Evolutionary conservation across 2,113 vertebrate species (phyloP).

Genomic region (Chroicocephalus ridibundus): DNA sequence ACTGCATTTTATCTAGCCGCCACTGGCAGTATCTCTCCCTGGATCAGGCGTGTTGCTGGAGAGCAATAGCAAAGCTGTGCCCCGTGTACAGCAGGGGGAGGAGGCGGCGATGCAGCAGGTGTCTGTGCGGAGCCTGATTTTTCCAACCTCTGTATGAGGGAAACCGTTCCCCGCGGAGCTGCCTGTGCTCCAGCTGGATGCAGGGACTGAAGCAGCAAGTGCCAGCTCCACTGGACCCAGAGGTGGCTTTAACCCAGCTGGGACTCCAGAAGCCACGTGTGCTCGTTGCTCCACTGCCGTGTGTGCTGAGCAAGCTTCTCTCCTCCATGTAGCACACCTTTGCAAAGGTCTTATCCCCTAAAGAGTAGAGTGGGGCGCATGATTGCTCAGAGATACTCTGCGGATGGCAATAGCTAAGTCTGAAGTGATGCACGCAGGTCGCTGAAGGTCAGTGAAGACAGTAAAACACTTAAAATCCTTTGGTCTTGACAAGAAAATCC

Average conservation of each 20-base stretch:
- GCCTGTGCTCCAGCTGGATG: neutral
- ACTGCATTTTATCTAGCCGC: neutral
- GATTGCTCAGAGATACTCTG: neutral
- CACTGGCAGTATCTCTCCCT: neutral
- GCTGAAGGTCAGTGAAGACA: neutral
- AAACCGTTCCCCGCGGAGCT: neutral
- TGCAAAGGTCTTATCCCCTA: rapidly evolving
- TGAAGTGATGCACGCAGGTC: neutral
- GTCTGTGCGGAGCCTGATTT: neutral
- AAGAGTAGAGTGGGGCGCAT: rapidly evolving
- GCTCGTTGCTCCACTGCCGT: rapidly evolving
- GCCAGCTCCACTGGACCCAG: neutral
- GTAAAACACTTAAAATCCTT: neutral
- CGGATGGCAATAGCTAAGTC: neutral
- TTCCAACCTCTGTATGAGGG: neutral
- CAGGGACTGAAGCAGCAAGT: neutral
- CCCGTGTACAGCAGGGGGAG: neutral
- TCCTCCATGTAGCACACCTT: rapidly evolving
- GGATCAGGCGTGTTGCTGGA: neutral
- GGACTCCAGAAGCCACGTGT: neutral
- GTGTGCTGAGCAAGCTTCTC: neutral
- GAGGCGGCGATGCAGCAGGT: neutral
- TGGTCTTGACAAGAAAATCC: neutral
- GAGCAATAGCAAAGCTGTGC: neutral
- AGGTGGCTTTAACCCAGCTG: neutral